A percentile compares a stretch with the other conserved stretches of the same genome.
Conservation (phyloP, 2,113 vertebrate species). For the Nycticebus coucang region DNA sequence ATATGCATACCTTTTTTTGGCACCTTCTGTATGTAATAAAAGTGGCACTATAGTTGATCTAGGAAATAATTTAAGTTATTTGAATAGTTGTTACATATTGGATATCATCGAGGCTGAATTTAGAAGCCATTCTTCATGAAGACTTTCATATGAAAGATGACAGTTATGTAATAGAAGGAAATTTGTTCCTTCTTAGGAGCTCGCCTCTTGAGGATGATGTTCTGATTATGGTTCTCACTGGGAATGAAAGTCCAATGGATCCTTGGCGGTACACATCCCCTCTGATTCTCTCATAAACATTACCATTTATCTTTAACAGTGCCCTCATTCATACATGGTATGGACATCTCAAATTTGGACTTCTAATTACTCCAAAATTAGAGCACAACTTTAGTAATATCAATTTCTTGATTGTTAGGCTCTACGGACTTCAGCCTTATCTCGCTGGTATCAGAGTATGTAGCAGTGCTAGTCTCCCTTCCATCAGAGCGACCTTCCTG, state of each 20-base stretch:
- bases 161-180: neutral
- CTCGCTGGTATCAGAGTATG: neutral
- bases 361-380: neutral
- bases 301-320: neutral
- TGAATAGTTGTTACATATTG: neutral
- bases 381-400: neutral
- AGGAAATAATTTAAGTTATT: neutral
- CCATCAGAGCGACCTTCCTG: neutral
- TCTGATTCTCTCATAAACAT: neutral
- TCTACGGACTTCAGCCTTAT: neutral
- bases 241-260: neutral
- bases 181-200: neutral
- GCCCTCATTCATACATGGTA: neutral
- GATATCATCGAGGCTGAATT: neutral
- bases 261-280: neutral
- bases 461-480: neutral
- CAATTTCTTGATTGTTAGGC: neutral
- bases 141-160: constrained; percentile 36
- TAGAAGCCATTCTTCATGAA: neutral
- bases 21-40: neutral
- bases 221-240: constrained; percentile 28
- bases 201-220: constrained; percentile 6
- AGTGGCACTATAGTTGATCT: neutral
- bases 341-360: neutral
- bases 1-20: too few relatives aligned